Evolutionary conservation across 2,113 vertebrate species (phyloP), one percentile per base, ranked within the genome.

Genomic region (Hippoglossus stenolepis): DNA sequence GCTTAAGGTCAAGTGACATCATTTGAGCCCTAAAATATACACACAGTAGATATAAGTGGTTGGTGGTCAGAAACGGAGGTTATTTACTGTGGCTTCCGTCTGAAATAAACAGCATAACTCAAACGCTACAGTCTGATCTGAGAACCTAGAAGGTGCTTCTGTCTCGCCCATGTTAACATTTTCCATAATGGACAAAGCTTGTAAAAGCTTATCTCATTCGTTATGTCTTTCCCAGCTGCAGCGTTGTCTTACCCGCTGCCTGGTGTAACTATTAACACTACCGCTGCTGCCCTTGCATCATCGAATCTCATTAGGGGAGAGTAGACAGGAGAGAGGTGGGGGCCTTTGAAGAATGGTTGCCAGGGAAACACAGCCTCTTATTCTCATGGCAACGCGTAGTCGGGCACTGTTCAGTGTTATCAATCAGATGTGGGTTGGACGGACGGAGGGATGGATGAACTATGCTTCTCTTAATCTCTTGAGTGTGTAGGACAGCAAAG

Each of bases 251-350:
- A 57, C 38, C 51, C 2, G 11, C 80, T 26, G 62, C 84, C 87
- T 88, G 85, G 65, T 88, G 88, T 79, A 91, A 89, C 79, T 81
- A 85, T 90, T 89, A 89, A 86, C 90, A 85, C 85, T 8, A 12
- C 77, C 65, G 72, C 75, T 65, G 79, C 86, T 81, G 79, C 79
- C 67, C 56, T 92, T 92, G 91, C 91, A 88, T 92, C 91, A 92
- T 80, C 12, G 18, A 73, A 65, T 89, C 84, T 85, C 73, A 89
- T 87, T 85, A 73, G 68, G 64, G 67, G 57, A 68, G 73, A 74
- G 75, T 74, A 80, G 85, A 73, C 70, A 61, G 79, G 53, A 85
- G 81, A 43, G 83, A 82, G 79, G 68, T 26, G 40, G 63, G 62
- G 73, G 80, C 54, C 81, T 87, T 88, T 87, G 80, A 87, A 85